These are phyloP conservation scores for Rotaria socialis DNA, from an alignment of 2,888 invertebrate genomes.

Conservation along the genomic window DNA sequence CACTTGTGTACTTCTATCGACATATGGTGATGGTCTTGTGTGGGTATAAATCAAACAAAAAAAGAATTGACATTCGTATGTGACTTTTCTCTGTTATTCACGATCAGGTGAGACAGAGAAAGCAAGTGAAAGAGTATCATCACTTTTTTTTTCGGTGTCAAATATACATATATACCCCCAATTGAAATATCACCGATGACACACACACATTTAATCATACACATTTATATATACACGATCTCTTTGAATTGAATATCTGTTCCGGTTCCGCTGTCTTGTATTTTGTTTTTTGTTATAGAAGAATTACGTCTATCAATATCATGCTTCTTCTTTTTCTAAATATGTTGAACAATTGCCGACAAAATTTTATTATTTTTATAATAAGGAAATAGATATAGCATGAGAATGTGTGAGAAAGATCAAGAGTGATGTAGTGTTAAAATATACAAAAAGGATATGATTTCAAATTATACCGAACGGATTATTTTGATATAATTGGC, in stretches of 20 bases:
- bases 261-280: conserved; percentile 4
- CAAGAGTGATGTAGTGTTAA: background rate
- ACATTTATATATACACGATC: background rate
- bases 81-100: conserved; percentile 3
- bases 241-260: conserved; percentile 11
- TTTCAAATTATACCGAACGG: background rate
- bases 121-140: background rate
- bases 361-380: background rate
- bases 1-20: conserved; percentile 19
- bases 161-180: background rate
- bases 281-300: background rate
- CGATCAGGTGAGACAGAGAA: background rate
- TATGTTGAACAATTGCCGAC: background rate
- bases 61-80: background rate
- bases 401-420: conserved; percentile 26
- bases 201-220: background rate
- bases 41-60: conserved; percentile 14
- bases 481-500: background rate
- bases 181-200: background rate
- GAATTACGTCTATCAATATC: background rate
- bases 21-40: background rate
- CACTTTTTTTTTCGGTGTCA: background rate
- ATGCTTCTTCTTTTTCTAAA: background rate
- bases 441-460: background rate
- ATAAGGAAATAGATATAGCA: conserved; percentile 7